Percentiles rank a stretch among this genome's conserved stretches.
These are phyloP conservation scores for Odobenus rosmarus DNA, from an alignment of 2,113 vertebrate species.

Conservation along the genomic window DNA sequence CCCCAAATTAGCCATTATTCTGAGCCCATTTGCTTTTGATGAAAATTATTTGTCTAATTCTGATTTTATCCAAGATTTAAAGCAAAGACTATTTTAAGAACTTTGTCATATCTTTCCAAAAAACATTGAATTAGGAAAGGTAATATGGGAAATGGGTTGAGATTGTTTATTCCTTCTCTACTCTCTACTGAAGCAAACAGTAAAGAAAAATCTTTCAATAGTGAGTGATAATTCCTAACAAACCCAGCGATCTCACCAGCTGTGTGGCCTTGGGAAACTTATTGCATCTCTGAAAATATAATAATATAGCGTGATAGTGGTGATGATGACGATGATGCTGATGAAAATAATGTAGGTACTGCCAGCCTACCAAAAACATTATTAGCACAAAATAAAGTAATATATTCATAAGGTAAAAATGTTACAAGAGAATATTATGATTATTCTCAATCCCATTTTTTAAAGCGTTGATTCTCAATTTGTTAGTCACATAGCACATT, in stretches of 20 bases:
- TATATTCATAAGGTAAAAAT: neutral
- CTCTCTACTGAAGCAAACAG: neutral
- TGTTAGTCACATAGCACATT: neutral
- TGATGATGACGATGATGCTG: rapidly evolving
- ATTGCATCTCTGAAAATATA: neutral
- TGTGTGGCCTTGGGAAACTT: neutral
- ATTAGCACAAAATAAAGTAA: neutral
- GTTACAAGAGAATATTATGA: neutral
- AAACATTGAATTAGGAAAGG: neutral
- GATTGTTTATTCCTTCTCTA: neutral
- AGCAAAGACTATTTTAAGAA: slow-evolving; percentile 29
- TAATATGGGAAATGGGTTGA: neutral
- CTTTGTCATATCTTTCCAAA: neutral
- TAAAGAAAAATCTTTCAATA: neutral
- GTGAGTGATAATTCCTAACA: neutral
- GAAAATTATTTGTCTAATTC: slow-evolving; percentile 45
- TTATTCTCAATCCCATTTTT: neutral
- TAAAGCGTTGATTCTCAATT: neutral
- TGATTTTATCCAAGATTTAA: slow-evolving; percentile 44
- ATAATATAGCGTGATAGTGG: neutral
- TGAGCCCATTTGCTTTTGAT: neutral
- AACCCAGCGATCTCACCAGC: neutral
- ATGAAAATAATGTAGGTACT: neutral
- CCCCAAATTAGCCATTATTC: neutral
- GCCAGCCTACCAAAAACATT: neutral